Conservation (phyloP, 2,888 invertebrate species). For the Dryobota labecula region DNA sequence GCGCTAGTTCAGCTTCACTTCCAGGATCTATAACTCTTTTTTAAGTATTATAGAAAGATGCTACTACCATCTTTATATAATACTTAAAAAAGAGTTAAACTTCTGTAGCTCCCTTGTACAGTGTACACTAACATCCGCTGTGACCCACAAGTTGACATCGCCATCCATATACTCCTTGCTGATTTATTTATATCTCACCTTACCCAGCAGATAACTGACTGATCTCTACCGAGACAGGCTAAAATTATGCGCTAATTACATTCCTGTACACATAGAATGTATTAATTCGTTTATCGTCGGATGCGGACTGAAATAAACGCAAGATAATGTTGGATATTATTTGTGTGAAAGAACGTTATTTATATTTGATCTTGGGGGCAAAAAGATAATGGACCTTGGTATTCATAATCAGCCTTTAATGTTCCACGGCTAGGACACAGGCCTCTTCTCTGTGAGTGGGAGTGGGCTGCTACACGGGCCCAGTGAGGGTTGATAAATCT, state of each 20-base stretch:
- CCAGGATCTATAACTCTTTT: too few species aligned
- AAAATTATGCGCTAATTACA: slow-evolving; percentile 47
- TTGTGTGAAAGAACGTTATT: slow-evolving; percentile 6
- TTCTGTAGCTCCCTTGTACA: slow-evolving; percentile 24
- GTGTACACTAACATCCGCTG: slow-evolving; percentile 30
- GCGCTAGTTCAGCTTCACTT: too few species aligned
- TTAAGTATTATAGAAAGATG: too few species aligned
- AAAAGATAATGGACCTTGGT: not conserved
- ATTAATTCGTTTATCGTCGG: slow-evolving; percentile 28
- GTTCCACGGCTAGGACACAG: too few species aligned
- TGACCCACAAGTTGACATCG: slow-evolving; percentile 63
- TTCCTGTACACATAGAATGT: slow-evolving; percentile 33
- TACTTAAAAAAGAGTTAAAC: too few species aligned
- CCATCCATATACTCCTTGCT: slow-evolving; percentile 50
- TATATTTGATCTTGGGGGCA: slow-evolving; percentile 12
- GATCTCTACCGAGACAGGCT: slow-evolving; percentile 43
- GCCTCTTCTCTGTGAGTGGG: too few species aligned
- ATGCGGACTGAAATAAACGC: slow-evolving; percentile 18
- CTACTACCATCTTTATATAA: too few species aligned
- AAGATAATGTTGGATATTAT: slow-evolving; percentile 16
- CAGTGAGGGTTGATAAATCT: too few species aligned
- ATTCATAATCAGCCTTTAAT: too few species aligned
- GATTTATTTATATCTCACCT: slow-evolving; percentile 59
- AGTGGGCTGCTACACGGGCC: too few species aligned
- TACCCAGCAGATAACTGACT: slow-evolving; percentile 43